Base-by-base conservation (phyloP, 2,888 invertebrate genomes). In the Dione juno region DNA sequence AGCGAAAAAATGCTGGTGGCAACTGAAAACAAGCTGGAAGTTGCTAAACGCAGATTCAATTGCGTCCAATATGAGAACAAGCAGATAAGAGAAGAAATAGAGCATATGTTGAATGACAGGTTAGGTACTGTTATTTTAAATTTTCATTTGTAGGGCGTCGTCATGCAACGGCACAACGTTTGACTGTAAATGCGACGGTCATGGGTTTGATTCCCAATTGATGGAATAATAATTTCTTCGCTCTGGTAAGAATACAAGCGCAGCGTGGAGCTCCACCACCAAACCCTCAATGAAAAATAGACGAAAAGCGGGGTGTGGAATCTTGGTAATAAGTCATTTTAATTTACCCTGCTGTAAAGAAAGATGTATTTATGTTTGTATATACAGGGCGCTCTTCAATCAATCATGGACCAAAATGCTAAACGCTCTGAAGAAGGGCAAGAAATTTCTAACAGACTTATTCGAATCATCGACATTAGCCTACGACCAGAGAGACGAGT, bases 381-480 rank as follows among this genome's bases (percentile, higher is more conserved):
- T 19, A 37, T 14, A 3, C 16, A 94, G 97, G 76, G 90, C 94
- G 0, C 92, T 95, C 64, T 97, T 97, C 86, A 97, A 97, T 79
- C 89, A 94, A 67, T 85, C 95, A 1, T 96, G 96, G 94, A 93
- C 94, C 57, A 95, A 95, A 79, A 90, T 96, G 80, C 92, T 96
- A 16, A 70, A 75, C 16, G 86, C 83, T 0, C 77, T 92, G 0
- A 72, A 79, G 1, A 90, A 85, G 69, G 95, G 96, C n/a, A 96
- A 97, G 83, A 95, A 95, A 81, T 95, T 96, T 79, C 95, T 97
- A 79, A 94, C 94, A 21, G 96, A 97, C 78, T 90, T 97, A 28
- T 96, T 97, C 72, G 97, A 97, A 81, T 95, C 96, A 58, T 96
- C 97, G 0, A 96, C 96, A 13, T 90, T 96, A 64, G 96, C 97